Conservation (phyloP, 64 coral and sea anemone species). For the Anthopleura sola region DNA sequence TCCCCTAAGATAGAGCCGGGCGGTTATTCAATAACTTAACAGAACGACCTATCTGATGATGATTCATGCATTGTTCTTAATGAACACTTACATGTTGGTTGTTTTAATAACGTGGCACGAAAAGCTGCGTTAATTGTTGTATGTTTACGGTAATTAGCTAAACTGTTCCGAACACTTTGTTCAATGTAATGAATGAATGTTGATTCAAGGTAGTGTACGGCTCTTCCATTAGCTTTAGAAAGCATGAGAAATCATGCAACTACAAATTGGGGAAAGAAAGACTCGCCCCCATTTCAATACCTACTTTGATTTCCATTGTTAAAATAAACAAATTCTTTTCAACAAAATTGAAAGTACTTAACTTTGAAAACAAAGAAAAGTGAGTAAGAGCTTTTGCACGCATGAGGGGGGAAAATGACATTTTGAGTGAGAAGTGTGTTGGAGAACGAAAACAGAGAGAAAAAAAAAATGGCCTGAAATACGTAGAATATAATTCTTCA, state of each 20-base stretch:
- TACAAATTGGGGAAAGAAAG: neutral
- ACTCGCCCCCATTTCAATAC: neutral
- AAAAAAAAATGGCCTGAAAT: neutral
- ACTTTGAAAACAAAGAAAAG: too few species aligned
- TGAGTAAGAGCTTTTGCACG: too few species aligned
- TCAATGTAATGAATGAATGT: neutral
- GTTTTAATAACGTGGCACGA: neutral
- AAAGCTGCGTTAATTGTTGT: slow-evolving; percentile 1
- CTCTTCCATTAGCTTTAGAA: neutral
- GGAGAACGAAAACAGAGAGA: neutral
- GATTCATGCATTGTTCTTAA: neutral
- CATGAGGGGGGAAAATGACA: too few species aligned
- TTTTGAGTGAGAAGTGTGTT: too few species aligned
- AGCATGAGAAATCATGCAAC: too few species aligned
- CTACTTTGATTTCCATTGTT: neutral
- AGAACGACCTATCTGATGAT: neutral
- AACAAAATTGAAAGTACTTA: too few species aligned
- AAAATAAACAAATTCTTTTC: neutral
- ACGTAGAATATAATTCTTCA: neutral
- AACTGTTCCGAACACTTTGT: neutral
- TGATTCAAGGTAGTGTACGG: neutral
- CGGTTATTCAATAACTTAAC: neutral
- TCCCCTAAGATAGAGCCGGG: neutral
- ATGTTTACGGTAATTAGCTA: neutral
- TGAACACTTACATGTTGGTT: neutral